Percentiles rank a stretch among this genome's conserved stretches.
Evolutionary conservation across 1,140 invertebrate species (phyloP).

Genomic region (Drosophila sp.): DNA sequence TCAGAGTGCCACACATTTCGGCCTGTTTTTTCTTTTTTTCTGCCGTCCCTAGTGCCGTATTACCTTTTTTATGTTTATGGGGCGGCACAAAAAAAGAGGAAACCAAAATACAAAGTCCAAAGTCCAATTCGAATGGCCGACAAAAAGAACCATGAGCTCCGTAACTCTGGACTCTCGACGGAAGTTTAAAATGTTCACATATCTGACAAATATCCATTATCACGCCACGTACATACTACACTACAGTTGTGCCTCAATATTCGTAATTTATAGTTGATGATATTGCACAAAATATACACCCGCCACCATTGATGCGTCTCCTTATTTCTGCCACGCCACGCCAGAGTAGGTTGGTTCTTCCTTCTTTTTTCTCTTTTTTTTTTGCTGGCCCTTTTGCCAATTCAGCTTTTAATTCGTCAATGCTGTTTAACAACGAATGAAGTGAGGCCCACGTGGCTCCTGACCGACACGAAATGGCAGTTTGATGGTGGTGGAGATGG

Average conservation of each 20-base stretch:
- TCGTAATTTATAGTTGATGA: slow-evolving; percentile 82
- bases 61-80: slow-evolving; percentile 79
- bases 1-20: slow-evolving; percentile 53
- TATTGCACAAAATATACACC: slow-evolving; percentile 70
- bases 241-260: slow-evolving; percentile 70
- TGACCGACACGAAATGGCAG: slow-evolving; percentile 7
- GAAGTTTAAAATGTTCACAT: slow-evolving; percentile 78
- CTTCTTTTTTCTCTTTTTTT: slow-evolving; percentile 22
- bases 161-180: slow-evolving; percentile 17
- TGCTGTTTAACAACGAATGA: slow-evolving; percentile 68
- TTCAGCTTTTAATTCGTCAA: slow-evolving; percentile 78
- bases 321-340: slow-evolving; percentile 11
- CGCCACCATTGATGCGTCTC: not conserved
- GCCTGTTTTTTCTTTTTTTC: slow-evolving; percentile 4
- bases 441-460: slow-evolving; percentile 43
- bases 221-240: slow-evolving; percentile 70
- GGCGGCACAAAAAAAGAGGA: slow-evolving; percentile 35
- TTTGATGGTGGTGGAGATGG: slow-evolving; percentile 36
- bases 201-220: slow-evolving; percentile 82
- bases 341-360: slow-evolving; percentile 17
- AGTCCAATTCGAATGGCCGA: slow-evolving; percentile 46
- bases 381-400: slow-evolving; percentile 61
- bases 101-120: slow-evolving; percentile 33
- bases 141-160: slow-evolving; percentile 32
- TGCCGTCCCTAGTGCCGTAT: slow-evolving; percentile 68